Evolutionary conservation across 2,888 invertebrate species (phyloP), one percentile per base, ranked within the genome.

Genomic region (Venustoraphidia nigricollis): DNA sequence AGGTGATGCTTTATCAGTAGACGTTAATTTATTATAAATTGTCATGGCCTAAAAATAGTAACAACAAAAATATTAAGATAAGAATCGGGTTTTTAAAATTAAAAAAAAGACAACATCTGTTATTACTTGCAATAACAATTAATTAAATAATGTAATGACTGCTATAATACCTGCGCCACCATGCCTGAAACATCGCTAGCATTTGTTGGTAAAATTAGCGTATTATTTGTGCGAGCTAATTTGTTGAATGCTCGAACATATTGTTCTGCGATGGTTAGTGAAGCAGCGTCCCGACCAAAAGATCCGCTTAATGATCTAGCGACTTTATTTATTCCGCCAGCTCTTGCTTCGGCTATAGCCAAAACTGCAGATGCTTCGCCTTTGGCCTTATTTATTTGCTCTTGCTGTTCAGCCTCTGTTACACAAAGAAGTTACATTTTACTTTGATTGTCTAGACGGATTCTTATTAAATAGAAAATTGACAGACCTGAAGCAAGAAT

Each of bases 211-310:
- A 99, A 68, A 56, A 98, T 88, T 51, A 98, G 73, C 0, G 97
- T 98, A 66, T 97, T 99, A 61, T 83, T 89, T 10, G 84, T 83
- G 65, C 89, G 85, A 1, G 98, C 97, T 53, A 99, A 69, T 60
- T 93, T 85, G 61, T 88, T 79, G 67, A 98, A 98, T 10, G 97
- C 96, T 14, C 76, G 70, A 38, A 98, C 91, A 63, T 99, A 99
- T 63, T 96, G 90, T 61, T 98, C 96, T 0, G 98, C 98, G 51
- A 98, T 75, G 10, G 83, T 81, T 38, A 97, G 70, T 0, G 92
- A 83, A 2, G 97, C 97, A 0, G 97, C 98, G 68, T 89, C 83
- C 53, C 79, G 78, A 17, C 91, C 95, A 60, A 86, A 56, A 48
- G 62, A 59, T 50, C 59, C 59, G 13, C 60, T 58, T 14, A 84